phyloP scores from a whole-genome alignment of 2,113 vertebrate species.

The Suncus etruscus region DNA sequence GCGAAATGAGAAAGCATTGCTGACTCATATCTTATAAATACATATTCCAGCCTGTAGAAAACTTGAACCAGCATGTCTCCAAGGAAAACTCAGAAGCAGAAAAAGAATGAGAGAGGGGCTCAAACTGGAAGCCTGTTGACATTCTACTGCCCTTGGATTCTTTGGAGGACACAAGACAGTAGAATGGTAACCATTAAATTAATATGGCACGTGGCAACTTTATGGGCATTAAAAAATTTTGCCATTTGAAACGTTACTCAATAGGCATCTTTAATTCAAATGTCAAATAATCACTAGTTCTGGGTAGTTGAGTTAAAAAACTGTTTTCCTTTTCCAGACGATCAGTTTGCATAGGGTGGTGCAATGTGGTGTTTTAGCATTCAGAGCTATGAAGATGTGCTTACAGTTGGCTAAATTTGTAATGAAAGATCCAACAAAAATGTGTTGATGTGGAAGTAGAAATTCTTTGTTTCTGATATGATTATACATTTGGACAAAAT shows the following conservation, averaged over 20 bases:
- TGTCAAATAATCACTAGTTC: conserved; percentile 47
- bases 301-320: conserved; percentile 48
- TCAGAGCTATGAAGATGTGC: conserved; percentile 53
- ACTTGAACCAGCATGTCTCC: conserved; percentile 85
- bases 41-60: conserved; percentile 85
- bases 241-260: conserved; percentile 68
- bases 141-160: conserved; percentile 77
- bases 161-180: conserved; percentile 66
- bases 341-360: conserved; percentile 45
- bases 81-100: conserved; percentile 77
- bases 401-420: conserved; percentile 71
- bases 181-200: conserved; percentile 64
- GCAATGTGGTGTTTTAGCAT: conserved; percentile 25
- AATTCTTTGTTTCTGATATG: conserved; percentile 58
- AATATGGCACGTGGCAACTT: conserved; percentile 73
- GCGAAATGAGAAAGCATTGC: conserved; percentile 65
- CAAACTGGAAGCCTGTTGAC: conserved; percentile 86
- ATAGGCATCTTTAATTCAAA: conserved; percentile 63
- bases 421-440: conserved; percentile 56
- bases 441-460: conserved; percentile 55
- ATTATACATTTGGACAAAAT: conserved; percentile 33
- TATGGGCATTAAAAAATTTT: conserved; percentile 58
- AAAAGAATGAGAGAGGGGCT: conserved; percentile 85
- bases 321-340: conserved; percentile 13
- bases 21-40: conserved; percentile 66